These are phyloP conservation scores for Spilarctia lutea DNA, from an alignment of 2,888 invertebrate genomes.

Conservation along the genomic window DNA sequence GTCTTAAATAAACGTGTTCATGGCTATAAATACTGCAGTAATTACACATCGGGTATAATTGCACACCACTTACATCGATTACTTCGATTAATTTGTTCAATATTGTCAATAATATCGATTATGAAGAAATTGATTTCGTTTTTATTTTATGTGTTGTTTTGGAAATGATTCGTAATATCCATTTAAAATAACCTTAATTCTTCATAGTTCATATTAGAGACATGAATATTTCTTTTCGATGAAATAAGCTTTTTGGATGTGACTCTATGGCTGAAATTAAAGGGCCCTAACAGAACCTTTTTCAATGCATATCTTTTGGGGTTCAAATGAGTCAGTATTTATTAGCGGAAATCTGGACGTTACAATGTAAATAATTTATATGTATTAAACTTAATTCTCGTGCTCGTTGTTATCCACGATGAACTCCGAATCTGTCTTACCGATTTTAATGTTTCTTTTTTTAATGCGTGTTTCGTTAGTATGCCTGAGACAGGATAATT, in stretches of 20 bases:
- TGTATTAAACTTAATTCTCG: no score
- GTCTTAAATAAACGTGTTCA: conserved; percentile 46
- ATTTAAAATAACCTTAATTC: not conserved
- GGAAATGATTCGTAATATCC: not conserved
- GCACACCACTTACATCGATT: conserved; percentile 45
- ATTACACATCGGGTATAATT: conserved; percentile 45
- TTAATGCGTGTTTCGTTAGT: no score
- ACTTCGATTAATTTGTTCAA: conserved; percentile 47
- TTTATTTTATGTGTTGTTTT: conserved; percentile 25
- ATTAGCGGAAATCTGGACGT: not conserved
- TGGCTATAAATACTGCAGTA: conserved; percentile 42
- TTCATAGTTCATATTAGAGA: not conserved
- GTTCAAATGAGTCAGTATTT: not conserved
- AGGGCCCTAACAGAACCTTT: not conserved
- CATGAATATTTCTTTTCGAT: not conserved
- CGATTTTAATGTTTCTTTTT: no score
- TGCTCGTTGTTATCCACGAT: no score
- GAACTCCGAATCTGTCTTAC: no score
- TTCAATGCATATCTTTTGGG: not conserved
- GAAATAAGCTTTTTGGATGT: not conserved
- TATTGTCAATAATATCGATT: conserved; percentile 48
- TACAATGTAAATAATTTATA: not conserved
- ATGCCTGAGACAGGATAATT: no score
- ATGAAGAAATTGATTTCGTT: conserved; percentile 40
- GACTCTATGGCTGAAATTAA: not conserved